Evolutionary conservation across 2,797 vertebrate genomes (phyloP).

Genomic region (Xiphophorus birchmanni): DNA sequence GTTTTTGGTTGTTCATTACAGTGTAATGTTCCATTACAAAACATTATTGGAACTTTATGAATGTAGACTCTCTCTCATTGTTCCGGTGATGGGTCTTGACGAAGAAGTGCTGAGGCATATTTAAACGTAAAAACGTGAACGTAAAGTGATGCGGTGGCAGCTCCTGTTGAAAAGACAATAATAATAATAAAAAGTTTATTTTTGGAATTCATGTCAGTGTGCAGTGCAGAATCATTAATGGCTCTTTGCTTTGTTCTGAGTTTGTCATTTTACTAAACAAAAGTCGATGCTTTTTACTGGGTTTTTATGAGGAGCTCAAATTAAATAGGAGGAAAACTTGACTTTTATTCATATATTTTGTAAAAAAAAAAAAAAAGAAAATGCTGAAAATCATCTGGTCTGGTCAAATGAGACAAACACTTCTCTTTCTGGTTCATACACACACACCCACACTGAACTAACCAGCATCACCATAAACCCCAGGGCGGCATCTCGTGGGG

Average conservation of each 20-base stretch:
- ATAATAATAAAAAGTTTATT: slow-evolving; percentile 7
- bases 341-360: not conserved
- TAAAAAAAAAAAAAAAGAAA: too few species aligned
- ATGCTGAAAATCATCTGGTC: not conserved
- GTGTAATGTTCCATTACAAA: slow-evolving; percentile 69
- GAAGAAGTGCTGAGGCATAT: slow-evolving; percentile 45
- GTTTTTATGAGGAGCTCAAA: not conserved
- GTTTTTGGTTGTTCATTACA: slow-evolving; percentile 67
- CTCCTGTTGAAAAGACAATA: slow-evolving; percentile 8
- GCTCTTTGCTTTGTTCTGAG: not conserved
- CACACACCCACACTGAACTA: not conserved
- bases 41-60: slow-evolving; percentile 68
- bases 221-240: not conserved
- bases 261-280: not conserved
- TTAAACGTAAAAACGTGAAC: slow-evolving; percentile 29
- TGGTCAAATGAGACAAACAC: not conserved
- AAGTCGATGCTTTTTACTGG: not conserved
- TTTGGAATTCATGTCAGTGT: slow-evolving; percentile 29
- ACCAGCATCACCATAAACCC: not conserved
- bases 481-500: too few species aligned
- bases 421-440: not conserved
- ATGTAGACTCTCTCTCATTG: slow-evolving; percentile 59
- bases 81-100: slow-evolving; percentile 61
- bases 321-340: not conserved
- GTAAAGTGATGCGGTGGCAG: slow-evolving; percentile 40